Evolutionary conservation across 2,888 invertebrate species (phyloP).

Genomic region (Pyrochroa serraticornis): DNA sequence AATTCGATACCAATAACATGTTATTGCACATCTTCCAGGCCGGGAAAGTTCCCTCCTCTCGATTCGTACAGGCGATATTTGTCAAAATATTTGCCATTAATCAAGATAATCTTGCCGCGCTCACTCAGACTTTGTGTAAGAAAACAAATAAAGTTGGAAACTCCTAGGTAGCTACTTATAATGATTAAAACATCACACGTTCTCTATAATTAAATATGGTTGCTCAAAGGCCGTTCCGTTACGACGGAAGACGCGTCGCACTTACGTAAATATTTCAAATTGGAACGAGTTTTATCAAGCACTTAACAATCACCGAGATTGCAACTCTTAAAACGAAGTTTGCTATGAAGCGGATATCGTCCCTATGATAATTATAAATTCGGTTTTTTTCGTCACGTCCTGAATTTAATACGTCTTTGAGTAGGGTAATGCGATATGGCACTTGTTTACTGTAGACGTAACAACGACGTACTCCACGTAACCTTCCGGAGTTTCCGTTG

Average conservation of each 20-base stretch:
- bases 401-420: constrained; percentile 45
- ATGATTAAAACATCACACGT: constrained; percentile 57
- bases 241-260: not conserved
- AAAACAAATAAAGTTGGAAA: constrained; percentile 55
- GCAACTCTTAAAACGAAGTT: not conserved
- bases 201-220: constrained; percentile 53
- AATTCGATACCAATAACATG: constrained; percentile 30
- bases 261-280: not conserved
- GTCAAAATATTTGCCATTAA: constrained; percentile 59
- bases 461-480: constrained; percentile 19
- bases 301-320: not conserved
- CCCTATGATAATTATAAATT: constrained; percentile 29
- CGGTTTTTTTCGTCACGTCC: constrained; percentile 44
- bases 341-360: not conserved
- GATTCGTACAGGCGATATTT: constrained; percentile 47
- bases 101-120: constrained; percentile 55
- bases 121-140: constrained; percentile 50
- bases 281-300: not conserved
- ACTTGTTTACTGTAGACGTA: constrained; percentile 35
- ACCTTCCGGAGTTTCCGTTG: not conserved
- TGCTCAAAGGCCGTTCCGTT: constrained; percentile 34
- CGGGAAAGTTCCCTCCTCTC: constrained; percentile 21
- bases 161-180: constrained; percentile 53
- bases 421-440: constrained; percentile 45
- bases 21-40: constrained; percentile 20